Conservation (phyloP, 1,140 invertebrate genomes). For the Zaprionus gabonicus region DNA sequence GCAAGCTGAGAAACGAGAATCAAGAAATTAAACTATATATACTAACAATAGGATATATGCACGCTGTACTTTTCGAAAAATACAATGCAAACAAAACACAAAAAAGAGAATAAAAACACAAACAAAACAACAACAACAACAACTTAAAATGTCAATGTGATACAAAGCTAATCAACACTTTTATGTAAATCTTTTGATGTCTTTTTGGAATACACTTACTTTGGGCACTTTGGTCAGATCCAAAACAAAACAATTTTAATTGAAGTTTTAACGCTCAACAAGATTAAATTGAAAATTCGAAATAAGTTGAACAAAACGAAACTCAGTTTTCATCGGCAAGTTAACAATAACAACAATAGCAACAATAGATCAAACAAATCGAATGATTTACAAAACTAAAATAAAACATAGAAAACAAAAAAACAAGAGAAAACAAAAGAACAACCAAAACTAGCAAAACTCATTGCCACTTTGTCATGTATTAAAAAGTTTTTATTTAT, state of each 20-base stretch:
- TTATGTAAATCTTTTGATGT: conserved; percentile 70
- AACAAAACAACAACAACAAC: conserved; percentile 52
- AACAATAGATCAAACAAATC: conserved; percentile 61
- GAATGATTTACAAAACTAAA: conserved; percentile 51
- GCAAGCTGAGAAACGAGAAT: conserved; percentile 37
- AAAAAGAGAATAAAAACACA: conserved; percentile 41
- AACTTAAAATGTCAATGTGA: conserved; percentile 72
- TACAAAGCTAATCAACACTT: conserved; percentile 76
- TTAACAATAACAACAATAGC: conserved; percentile 27
- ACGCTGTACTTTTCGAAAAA: conserved; percentile 78
- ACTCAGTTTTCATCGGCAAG: conserved; percentile 52
- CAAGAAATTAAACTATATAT: conserved; percentile 61
- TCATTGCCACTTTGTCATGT: conserved; percentile 29
- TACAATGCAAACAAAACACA: conserved; percentile 52
- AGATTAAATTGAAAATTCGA: conserved; percentile 56
- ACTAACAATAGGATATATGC: conserved; percentile 69
- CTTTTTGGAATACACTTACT: conserved; percentile 66
- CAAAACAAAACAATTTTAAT: conserved; percentile 59
- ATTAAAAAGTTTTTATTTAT: conserved; percentile 57
- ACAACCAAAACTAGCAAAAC: conserved; percentile 33
- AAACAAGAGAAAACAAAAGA: conserved; percentile 32
- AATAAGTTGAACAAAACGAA: conserved; percentile 66
- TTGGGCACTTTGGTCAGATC: conserved; percentile 63
- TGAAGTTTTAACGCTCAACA: conserved; percentile 54
- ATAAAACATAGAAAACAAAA: conserved; percentile 26